A percentile compares a stretch with the other conserved stretches of the same genome.
Evolutionary conservation across 2,888 invertebrate species (phyloP).

Genomic region (Halictus quadricinctus): DNA sequence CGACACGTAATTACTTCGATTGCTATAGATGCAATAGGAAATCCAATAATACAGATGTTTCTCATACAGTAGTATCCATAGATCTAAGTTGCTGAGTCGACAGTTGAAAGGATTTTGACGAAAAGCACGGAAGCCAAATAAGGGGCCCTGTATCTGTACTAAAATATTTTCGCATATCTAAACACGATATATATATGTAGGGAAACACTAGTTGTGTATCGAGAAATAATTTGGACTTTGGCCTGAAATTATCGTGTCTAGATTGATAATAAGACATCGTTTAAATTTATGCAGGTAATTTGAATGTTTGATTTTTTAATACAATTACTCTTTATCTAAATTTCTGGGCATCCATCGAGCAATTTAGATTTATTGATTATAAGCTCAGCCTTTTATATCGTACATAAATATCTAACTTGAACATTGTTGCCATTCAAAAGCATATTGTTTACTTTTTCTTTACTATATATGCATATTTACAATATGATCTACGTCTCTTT

Average conservation of each 20-base stretch:
- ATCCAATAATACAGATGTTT: conserved; percentile 2
- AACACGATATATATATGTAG: too few species aligned
- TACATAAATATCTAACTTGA: background rate
- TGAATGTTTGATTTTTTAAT: background rate
- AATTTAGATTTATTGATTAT: background rate
- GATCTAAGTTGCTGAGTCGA: too few species aligned
- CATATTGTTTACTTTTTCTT: background rate
- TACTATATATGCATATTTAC: background rate
- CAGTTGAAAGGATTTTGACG: too few species aligned
- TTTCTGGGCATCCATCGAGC: background rate
- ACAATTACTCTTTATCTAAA: background rate
- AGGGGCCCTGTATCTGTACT: too few species aligned
- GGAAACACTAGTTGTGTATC: background rate
- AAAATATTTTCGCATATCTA: too few species aligned
- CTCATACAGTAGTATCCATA: too few species aligned
- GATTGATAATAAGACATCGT: background rate
- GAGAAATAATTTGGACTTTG: conserved; percentile 23
- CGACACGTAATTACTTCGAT: conserved; percentile 7
- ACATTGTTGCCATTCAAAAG: background rate
- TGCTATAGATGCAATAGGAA: background rate
- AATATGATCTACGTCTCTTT: background rate
- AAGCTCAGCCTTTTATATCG: background rate
- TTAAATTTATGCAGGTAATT: background rate
- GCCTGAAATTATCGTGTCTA: conserved; percentile 3
- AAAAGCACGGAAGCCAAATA: too few species aligned